Percentiles rank a stretch among this genome's conserved stretches.
These are phyloP conservation scores for Drosophila falleni DNA, from an alignment of 2,888 invertebrate species.

Conservation along the genomic window DNA sequence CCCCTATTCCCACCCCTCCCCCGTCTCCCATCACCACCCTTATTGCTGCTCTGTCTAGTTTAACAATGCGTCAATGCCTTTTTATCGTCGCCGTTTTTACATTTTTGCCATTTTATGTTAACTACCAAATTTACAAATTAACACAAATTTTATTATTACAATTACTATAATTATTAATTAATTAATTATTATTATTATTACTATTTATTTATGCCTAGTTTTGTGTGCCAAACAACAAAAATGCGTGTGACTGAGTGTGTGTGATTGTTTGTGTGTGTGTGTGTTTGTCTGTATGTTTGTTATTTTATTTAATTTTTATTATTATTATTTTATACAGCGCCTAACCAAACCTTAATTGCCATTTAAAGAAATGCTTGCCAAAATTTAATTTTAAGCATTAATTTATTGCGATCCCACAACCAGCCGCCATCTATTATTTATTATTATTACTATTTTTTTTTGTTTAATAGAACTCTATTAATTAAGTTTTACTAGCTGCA, in stretches of 20 bases:
- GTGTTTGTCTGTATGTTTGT: constrained; percentile 3
- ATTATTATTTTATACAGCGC: constrained; percentile 20
- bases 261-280: constrained; percentile 3
- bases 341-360: constrained; percentile 61
- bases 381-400: constrained; percentile 59
- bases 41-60: neutral
- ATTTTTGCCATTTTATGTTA: constrained; percentile 46
- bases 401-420: constrained; percentile 45
- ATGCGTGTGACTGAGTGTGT: constrained; percentile 11
- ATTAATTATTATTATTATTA: constrained; percentile 28
- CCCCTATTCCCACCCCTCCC: no score
- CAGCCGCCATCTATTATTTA: constrained; percentile 54
- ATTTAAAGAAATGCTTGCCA: constrained; percentile 72
- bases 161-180: constrained; percentile 15
- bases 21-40: no score
- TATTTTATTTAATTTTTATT: constrained; percentile 2
- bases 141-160: constrained; percentile 14
- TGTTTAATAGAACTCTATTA: constrained; percentile 2
- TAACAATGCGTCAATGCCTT: constrained; percentile 13
- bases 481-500: constrained; percentile 47
- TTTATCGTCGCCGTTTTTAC: constrained; percentile 11
- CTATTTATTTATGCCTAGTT: constrained; percentile 68
- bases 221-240: constrained; percentile 65
- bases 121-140: constrained; percentile 24
- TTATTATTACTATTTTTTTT: constrained; percentile 35